Base-by-base conservation (phyloP, 2,888 invertebrate species). In the Tetanocera ferruginea region DNA sequence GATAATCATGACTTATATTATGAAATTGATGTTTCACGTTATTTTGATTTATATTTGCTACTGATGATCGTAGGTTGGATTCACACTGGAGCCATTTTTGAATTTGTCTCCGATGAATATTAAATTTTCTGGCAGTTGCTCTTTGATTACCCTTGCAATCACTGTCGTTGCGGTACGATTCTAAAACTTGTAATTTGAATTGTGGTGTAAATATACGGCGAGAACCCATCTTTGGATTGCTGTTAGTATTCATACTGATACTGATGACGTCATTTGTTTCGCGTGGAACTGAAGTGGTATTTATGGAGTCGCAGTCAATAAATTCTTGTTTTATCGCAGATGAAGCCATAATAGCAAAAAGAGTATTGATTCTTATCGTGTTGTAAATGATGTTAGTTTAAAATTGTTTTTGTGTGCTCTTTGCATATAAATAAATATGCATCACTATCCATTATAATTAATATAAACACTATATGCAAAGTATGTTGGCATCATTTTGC, bases 11-110 rank as follows among this genome's bases (percentile, higher is more conserved):
- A 64, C 82, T 86, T 34, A 86, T 85, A 71, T 87, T 87, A 83
- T 87, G 86, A 85, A 87, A 87, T 79, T 87, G 86, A 81, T 86
- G 87, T 81, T 87, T 86, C 67, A 87, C 83, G 73, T 83, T 88
- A 81, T 83, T 87, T 80, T 89, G 89, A 77, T 86, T 84, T 74
- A 85, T 88, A 85, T 92, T 92, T 74, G 91, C 91, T 80, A 95
- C 94, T 83, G 94, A 94, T 80, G 94, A 95, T 85, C 96, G 92
- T 81, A 96, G 90, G 88, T 94, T 94, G 80, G 93, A 93, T 89
- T 96, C 96, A 85, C 94, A 95, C 90, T 96, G 96, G 82, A 97
- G 91, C 96, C 96, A 97, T 91, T 97, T 96, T 90, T 97, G 96
- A 83, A 97, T 96, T 90, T 97, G 96, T 78, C 96, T 92, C 78